Conservation (phyloP, 2,888 invertebrate species). For the Elmis aenea region DNA sequence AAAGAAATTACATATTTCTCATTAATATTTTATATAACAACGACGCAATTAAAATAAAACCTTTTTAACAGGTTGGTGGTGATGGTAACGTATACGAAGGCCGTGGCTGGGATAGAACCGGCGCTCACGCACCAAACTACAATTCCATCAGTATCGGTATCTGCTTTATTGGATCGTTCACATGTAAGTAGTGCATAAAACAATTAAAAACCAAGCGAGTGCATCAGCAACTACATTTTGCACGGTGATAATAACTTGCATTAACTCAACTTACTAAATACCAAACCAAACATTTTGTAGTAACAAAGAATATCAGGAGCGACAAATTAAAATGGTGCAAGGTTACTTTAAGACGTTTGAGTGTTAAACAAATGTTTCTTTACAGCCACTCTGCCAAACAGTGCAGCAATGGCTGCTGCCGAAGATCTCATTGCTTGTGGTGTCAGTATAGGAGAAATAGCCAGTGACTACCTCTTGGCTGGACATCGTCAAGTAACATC, state of each 20-base stretch:
- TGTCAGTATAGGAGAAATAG: slow-evolving; percentile 43
- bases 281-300: too few relatives aligned
- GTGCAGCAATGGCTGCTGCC: slow-evolving; percentile 41
- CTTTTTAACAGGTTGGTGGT: slow-evolving; percentile 48
- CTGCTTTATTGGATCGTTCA: slow-evolving; percentile 53
- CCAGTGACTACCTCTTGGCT: slow-evolving; percentile 42
- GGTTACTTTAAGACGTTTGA: too few relatives aligned
- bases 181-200: slow-evolving; percentile 39
- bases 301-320: too few relatives aligned
- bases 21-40: background rate
- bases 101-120: slow-evolving; percentile 54
- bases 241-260: too few relatives aligned
- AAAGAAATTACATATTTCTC: background rate
- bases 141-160: slow-evolving; percentile 56
- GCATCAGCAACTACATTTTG: too few relatives aligned
- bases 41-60: too few relatives aligned
- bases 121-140: slow-evolving; percentile 55
- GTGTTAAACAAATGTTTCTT: background rate
- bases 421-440: slow-evolving; percentile 47
- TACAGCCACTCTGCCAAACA: slow-evolving; percentile 43
- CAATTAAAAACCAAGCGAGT: too few relatives aligned
- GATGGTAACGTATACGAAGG: slow-evolving; percentile 60
- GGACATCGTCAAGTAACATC: slow-evolving; percentile 47
- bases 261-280: too few relatives aligned
- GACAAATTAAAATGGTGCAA: background rate